phyloP scores from a whole-genome alignment of 1,140 invertebrate genomes.

The Ceratina calcarata region DNA sequence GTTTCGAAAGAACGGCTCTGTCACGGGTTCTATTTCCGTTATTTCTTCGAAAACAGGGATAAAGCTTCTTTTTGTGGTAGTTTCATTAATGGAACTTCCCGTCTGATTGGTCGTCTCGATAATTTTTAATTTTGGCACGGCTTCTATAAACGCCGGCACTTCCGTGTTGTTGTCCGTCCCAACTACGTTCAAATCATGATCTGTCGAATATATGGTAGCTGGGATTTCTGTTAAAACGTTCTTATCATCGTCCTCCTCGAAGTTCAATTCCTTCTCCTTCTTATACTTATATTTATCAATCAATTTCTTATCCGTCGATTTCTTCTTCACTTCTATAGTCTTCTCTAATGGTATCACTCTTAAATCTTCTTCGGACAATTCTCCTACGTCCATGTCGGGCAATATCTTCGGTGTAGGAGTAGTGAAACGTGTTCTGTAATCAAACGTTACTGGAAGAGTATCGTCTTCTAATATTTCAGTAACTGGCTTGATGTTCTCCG shows the following conservation, averaged over 20 bases:
- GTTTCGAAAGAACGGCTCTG: constrained; percentile 54
- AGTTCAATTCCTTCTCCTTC: constrained; percentile 64
- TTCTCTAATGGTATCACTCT: constrained; percentile 73
- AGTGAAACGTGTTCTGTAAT: constrained; percentile 62
- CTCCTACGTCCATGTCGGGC: constrained; percentile 35
- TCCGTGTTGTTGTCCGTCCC: constrained; percentile 21
- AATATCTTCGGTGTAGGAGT: constrained; percentile 54
- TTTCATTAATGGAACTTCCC: background rate
- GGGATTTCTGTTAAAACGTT: constrained; percentile 34
- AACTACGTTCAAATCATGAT: too few relatives aligned
- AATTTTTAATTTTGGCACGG: constrained; percentile 53
- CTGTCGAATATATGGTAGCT: constrained; percentile 7
- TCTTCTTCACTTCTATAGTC: constrained; percentile 57
- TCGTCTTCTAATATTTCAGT: constrained; percentile 74
- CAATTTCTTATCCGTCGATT: constrained; percentile 53
- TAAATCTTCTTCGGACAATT: constrained; percentile 68
- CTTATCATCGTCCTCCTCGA: constrained; percentile 53
- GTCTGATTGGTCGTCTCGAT: constrained; percentile 31
- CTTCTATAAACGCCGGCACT: background rate
- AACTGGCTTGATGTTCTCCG: constrained; percentile 74
- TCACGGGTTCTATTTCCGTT: constrained; percentile 49
- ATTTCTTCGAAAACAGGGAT: constrained; percentile 77
- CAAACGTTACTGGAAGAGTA: constrained; percentile 63
- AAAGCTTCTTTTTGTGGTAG: constrained; percentile 55
- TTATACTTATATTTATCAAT: constrained; percentile 62